Percentiles rank a stretch among this genome's conserved stretches.
These are phyloP conservation scores for Scaptomyza montana DNA, from an alignment of 1,140 invertebrate species.

Conservation along the genomic window DNA sequence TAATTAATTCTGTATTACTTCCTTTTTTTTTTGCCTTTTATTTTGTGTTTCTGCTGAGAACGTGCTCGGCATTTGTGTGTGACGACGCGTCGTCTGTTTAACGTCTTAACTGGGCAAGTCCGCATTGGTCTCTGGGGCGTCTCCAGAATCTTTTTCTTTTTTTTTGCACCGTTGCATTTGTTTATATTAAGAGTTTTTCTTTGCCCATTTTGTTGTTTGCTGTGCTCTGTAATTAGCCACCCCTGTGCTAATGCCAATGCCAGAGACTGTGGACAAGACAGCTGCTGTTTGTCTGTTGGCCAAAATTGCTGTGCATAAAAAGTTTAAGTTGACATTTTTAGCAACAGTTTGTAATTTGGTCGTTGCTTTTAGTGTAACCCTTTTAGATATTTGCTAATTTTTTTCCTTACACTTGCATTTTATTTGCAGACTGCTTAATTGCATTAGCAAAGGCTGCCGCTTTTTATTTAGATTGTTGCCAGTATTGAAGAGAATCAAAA, in stretches of 20 bases:
- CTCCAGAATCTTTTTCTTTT: conserved; percentile 41
- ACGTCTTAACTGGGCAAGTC: conserved; percentile 54
- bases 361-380: conserved; percentile 37
- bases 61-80: conserved; percentile 62
- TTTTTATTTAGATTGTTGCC: conserved; percentile 57
- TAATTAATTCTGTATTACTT: conserved; percentile 72
- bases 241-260: conserved; percentile 1
- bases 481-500: neutral
- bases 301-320: conserved; percentile 66
- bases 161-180: conserved; percentile 44
- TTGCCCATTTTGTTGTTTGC: conserved; percentile 49
- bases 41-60: conserved; percentile 24
- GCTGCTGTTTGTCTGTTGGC: conserved; percentile 61
- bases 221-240: conserved; percentile 75
- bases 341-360: conserved; percentile 79
- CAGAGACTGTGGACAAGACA: conserved; percentile 41
- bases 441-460: conserved; percentile 59
- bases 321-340: conserved; percentile 76
- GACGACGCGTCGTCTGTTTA: conserved; percentile 42
- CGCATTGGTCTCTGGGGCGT: conserved; percentile 33
- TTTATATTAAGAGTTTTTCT: conserved; percentile 39
- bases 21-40: conserved; percentile 8
- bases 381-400: conserved; percentile 54
- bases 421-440: conserved; percentile 74
- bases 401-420: conserved; percentile 54